Base-by-base conservation (phyloP, 2,888 invertebrate genomes). In the Oeneis ivallda region DNA sequence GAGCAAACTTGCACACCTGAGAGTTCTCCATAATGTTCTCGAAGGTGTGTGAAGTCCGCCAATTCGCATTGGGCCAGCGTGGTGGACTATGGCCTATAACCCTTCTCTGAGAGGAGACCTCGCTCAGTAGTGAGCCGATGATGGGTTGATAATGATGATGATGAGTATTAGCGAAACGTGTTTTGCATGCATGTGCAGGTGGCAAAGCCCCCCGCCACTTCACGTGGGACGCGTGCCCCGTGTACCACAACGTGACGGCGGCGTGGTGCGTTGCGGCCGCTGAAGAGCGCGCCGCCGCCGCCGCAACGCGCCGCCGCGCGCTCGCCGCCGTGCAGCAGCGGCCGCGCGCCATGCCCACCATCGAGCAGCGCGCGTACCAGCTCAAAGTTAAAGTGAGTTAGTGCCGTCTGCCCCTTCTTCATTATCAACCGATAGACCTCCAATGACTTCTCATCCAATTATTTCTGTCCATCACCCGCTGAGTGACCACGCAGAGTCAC, bases 181-280 rank as follows among this genome's bases (percentile, higher is more conserved):
- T 37, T 37, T n/a, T 56, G 5, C 15, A 11, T 41, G 11, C n/a
- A 11, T 1, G 9, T 10, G 7, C 68, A 92, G 92, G 96, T 68
- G 98, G 98, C 11, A 94, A 94, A 77, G 93, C 94, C 69, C 94
- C 95, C 4, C 93, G 93, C 34, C 99, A 99, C 88, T 97, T 98
- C 83, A 96, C 98, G 1, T 93, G 96, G 69, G 97, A 98, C 83
- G 97, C 97, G 26, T 99, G 99, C 79, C 98, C 98, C 1, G 81
- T 95, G 62, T 99, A 96, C 89, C 98, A 98, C 87, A 89, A 89
- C 80, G 88, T 89, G 79, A 84, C 86, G 64, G 73, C 76, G 11
- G 82, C 88, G 67, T 98, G 85, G 86, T 91, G 98, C 85, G 94
- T 84, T 58, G 89, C 87, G 9, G 93, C 94, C 32, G 94, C 83